Percentiles rank a stretch among this genome's conserved stretches.
Conservation (phyloP, 1,140 invertebrate species). For the Pseudomyrmex sp. region DNA sequence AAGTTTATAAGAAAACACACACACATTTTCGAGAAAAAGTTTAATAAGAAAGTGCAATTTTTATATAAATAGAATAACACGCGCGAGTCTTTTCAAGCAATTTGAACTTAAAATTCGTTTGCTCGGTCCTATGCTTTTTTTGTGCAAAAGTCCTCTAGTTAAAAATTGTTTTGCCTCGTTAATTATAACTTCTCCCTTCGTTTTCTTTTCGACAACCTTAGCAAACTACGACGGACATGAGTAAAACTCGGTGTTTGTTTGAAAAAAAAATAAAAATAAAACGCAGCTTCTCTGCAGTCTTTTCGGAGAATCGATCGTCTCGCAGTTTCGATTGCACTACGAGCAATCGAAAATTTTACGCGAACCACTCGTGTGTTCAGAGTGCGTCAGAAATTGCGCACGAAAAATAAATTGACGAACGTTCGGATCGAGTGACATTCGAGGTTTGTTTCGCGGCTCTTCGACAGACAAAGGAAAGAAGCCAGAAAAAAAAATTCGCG, state of each 20-base stretch:
- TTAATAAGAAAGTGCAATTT: no score
- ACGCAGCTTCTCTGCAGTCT: no score
- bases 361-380: background rate
- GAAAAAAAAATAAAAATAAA: background rate
- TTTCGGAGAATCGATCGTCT: background rate
- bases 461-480: background rate
- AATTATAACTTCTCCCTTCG: slow-evolving; percentile 16
- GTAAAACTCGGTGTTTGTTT: background rate
- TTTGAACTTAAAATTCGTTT: background rate
- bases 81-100: background rate
- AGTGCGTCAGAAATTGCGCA: background rate
- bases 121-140: background rate
- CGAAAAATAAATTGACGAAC: background rate
- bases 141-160: background rate
- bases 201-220: background rate
- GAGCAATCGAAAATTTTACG: background rate
- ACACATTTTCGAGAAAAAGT: no score
- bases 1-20: no score
- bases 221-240: background rate
- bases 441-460: slow-evolving; percentile 2
- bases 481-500: background rate
- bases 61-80: no score
- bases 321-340: background rate
- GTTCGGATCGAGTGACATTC: background rate
- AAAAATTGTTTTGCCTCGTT: slow-evolving; percentile 22